Conservation (phyloP, 2,113 vertebrate genomes). For the Callopanchax toddi region DNA sequence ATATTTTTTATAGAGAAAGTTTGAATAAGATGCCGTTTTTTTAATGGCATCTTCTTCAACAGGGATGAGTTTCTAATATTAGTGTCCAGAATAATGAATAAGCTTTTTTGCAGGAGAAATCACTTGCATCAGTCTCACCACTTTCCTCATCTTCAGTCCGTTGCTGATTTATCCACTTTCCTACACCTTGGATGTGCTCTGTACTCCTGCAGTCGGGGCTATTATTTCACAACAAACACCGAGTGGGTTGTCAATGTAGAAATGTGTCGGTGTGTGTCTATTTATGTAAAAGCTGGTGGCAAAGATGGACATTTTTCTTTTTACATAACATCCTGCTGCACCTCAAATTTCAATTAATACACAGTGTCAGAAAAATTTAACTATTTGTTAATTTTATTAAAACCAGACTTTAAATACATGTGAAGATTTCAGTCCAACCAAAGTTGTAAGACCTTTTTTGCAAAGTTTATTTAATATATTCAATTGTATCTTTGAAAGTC, state of each 20-base stretch:
- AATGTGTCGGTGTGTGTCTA: not conserved
- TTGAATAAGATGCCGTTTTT: not conserved
- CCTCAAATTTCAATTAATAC: not conserved
- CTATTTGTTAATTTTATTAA: not conserved
- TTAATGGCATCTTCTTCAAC: not conserved
- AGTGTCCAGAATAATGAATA: not conserved
- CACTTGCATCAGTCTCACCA: not conserved
- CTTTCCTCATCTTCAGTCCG: not conserved
- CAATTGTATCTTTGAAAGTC: too few relatives aligned
- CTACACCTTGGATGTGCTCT: not conserved
- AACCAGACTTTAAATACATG: not conserved
- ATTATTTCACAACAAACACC: not conserved
- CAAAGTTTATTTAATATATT: too few relatives aligned
- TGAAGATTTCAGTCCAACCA: too few relatives aligned
- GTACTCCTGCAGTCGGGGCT: slow-evolving; percentile 1
- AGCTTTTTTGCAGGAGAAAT: not conserved
- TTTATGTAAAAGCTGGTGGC: slow-evolving; percentile 14
- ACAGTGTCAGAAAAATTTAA: not conserved
- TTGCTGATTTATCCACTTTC: not conserved
- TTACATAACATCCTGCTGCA: not conserved
- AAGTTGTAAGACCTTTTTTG: too few relatives aligned
- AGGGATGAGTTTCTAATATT: not conserved
- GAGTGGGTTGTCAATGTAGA: slow-evolving; percentile 4
- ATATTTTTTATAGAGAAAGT: too few relatives aligned
- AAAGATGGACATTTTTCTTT: not conserved